These are phyloP conservation scores for Falcunculus frontatus DNA, from an alignment of 2,113 vertebrate species.

Conservation along the genomic window DNA sequence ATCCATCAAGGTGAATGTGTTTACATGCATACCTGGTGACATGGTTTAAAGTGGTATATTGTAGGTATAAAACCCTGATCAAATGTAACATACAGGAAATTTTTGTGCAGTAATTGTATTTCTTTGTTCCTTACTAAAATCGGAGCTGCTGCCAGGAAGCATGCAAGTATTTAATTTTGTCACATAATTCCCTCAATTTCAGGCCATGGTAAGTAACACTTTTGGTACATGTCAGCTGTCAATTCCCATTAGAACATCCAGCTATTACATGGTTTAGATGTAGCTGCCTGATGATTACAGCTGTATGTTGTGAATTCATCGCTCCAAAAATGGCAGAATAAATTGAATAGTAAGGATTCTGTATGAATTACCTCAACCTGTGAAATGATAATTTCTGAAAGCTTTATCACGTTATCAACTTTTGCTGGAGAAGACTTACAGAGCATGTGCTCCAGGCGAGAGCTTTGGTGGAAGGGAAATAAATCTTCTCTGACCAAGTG, in stretches of 20 bases:
- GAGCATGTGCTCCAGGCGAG: accelerated
- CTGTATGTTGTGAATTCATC: background rate
- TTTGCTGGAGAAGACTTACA: background rate
- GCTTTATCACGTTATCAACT: background rate
- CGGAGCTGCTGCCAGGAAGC: background rate
- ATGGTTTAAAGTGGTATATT: background rate
- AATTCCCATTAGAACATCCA: background rate
- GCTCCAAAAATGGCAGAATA: background rate
- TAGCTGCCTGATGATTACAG: background rate
- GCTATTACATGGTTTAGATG: background rate
- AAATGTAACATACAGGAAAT: background rate
- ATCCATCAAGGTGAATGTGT: background rate
- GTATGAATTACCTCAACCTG: background rate
- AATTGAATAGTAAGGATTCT: background rate
- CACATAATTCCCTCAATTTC: slow-evolving; percentile 30
- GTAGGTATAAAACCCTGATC: background rate
- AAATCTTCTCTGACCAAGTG: background rate
- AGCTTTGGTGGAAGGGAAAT: background rate
- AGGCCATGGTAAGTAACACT: background rate
- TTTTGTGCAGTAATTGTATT: background rate
- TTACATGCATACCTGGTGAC: background rate
- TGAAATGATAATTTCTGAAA: background rate
- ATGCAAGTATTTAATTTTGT: slow-evolving; percentile 17
- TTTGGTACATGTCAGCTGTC: background rate
- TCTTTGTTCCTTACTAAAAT: background rate